phyloP scores from a whole-genome alignment of 1,140 invertebrate species.

The Leptinotarsa texana region DNA sequence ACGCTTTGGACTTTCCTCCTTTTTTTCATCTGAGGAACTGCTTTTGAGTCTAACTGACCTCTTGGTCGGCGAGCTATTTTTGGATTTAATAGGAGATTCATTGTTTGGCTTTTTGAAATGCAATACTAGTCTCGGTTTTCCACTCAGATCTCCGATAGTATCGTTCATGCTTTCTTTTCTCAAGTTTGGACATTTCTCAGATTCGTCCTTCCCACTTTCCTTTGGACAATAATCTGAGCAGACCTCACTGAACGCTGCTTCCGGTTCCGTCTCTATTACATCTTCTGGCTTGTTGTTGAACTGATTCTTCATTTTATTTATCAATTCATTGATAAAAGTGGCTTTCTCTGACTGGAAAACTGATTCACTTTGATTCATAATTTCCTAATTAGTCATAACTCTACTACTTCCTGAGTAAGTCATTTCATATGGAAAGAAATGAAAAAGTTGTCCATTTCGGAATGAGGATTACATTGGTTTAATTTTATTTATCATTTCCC shows the following conservation, averaged over 20 bases:
- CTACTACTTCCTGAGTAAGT: no score
- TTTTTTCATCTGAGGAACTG: constrained; percentile 1
- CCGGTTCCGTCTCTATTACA: not conserved
- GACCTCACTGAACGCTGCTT: not conserved
- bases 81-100: constrained; percentile 9
- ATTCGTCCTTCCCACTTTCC: not conserved
- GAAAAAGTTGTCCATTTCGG: no score
- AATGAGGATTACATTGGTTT: no score
- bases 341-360: not conserved
- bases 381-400: no score
- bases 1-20: constrained; percentile 50
- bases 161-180: not conserved
- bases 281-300: constrained; percentile 19
- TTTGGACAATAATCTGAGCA: not conserved
- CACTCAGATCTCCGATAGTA: constrained; percentile 13
- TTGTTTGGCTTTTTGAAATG: constrained; percentile 24
- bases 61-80: not conserved
- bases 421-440: no score
- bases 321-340: constrained; percentile 34
- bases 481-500: no score
- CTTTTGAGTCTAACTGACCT: constrained; percentile 9
- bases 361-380: no score
- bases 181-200: not conserved
- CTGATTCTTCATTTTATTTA: constrained; percentile 39
- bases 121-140: constrained; percentile 24